Base-by-base conservation (phyloP, 1,140 invertebrate genomes). In the Goniozus legneri region DNA sequence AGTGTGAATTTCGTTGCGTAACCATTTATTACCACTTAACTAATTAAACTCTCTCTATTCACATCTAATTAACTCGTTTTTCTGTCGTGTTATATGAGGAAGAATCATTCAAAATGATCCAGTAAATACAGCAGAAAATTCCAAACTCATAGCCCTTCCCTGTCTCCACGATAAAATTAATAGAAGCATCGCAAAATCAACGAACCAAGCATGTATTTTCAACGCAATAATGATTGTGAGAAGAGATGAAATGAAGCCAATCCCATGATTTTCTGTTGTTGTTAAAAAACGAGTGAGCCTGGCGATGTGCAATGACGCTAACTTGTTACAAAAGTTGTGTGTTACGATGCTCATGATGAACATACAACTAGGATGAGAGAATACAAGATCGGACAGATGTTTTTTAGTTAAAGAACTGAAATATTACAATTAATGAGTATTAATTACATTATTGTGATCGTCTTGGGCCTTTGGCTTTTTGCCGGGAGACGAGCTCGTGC, bases 401-500 rank as follows among this genome's bases (percentile, higher is more conserved):
- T 55, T 41, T 54, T n/a, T n/a, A 55, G 50, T 54, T 47, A 48
- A 64, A 60, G 61, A 66, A 58, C 58, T 58, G 56, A 67, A 54
- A 53, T 55, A 62, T 62, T 65, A 70, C 60, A 69, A 67, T 65
- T 68, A 71, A 65, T 69, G 59, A 70, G 59, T 64, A 70, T 73
- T 73, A 71, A 69, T 71, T 71, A 73, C 70, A 71, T 73, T 71
- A 65, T 68, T 70, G 59, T 63, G 64, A 69, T 71, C 69, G 56
- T 69, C 69, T 69, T 69, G 64, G 59, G 65, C 67, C 69, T 71
- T 71, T 63, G 62, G 60, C 67, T 68, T 73, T 71, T 73, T 73
- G 66, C 65, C 67, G 60, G 68, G 58, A 64, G 65, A 54, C 58
- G 67, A 71, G 58, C 69, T 73, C 69, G 67, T 71, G 68, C 69